Conservation (phyloP, 2,113 vertebrate species). For the Seriola quinqueradiata region DNA sequence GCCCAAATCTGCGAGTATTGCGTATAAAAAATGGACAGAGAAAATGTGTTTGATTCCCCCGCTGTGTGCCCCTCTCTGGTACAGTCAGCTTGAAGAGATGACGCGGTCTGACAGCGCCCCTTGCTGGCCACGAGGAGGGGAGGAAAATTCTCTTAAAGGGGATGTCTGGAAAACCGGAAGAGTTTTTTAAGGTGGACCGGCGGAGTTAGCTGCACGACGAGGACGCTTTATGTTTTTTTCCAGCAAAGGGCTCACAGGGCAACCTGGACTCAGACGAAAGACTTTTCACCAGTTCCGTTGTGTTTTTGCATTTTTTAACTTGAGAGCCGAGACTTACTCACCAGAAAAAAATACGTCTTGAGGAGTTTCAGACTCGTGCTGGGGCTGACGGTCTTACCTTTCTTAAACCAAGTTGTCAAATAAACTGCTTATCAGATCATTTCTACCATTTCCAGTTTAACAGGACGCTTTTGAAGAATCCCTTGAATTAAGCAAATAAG, state of each 20-base stretch:
- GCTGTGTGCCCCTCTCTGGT: constrained; percentile 33
- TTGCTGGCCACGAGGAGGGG: neutral
- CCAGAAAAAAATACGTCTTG: neutral
- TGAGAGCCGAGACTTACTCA: too few relatives aligned
- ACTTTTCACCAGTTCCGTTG: constrained; percentile 2
- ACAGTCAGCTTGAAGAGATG: neutral
- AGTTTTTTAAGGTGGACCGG: constrained; percentile 79
- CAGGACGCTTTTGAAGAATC: neutral
- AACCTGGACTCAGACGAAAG: constrained; percentile 5
- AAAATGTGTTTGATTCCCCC: constrained; percentile 58
- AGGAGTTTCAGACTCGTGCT: neutral
- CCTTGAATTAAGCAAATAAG: constrained; percentile 1
- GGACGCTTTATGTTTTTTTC: neutral
- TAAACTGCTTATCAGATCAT: neutral
- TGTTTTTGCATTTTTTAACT: neutral
- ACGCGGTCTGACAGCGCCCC: constrained; percentile 64
- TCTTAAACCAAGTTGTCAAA: neutral
- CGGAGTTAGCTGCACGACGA: constrained; percentile 54
- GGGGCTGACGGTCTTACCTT: neutral
- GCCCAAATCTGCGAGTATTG: constrained; percentile 41
- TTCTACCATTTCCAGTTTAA: neutral
- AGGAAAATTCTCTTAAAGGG: constrained; percentile 76
- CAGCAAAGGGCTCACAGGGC: constrained; percentile 20
- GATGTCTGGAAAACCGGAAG: constrained; percentile 74
- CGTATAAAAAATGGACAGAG: constrained; percentile 51